Conservation (phyloP, 2,888 invertebrate species). For the Ligdia adustata region DNA sequence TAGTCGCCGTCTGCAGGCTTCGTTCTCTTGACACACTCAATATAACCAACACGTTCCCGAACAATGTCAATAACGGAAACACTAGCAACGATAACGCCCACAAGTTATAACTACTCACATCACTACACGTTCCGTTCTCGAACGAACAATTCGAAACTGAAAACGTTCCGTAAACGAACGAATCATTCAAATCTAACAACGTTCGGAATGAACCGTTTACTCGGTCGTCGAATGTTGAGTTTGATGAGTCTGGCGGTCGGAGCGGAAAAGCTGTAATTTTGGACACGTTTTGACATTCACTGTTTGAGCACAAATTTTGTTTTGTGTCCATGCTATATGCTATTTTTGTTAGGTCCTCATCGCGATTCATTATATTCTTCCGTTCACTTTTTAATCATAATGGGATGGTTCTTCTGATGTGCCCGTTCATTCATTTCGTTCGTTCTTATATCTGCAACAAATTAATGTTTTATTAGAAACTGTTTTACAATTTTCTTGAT, state of each 20-base stretch:
- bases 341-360: slow-evolving; percentile 24
- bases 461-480: slow-evolving; percentile 28
- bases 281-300: slow-evolving; percentile 54
- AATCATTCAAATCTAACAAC: slow-evolving; percentile 54
- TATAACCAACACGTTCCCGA: slow-evolving; percentile 98
- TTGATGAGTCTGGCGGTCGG: slow-evolving; percentile 49
- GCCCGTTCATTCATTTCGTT: slow-evolving; percentile 11
- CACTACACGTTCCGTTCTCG: slow-evolving; percentile 67
- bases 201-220: slow-evolving; percentile 48
- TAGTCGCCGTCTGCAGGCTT: slow-evolving; percentile 97
- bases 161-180: slow-evolving; percentile 50
- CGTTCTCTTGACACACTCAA: slow-evolving; percentile 96
- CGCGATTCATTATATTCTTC: slow-evolving; percentile 23
- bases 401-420: slow-evolving; percentile 9
- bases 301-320: slow-evolving; percentile 39
- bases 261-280: slow-evolving; percentile 51
- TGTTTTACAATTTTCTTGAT: slow-evolving; percentile 19
- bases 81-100: slow-evolving; percentile 95
- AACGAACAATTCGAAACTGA: slow-evolving; percentile 62
- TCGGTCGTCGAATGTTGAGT: slow-evolving; percentile 43
- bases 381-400: slow-evolving; percentile 3
- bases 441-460: slow-evolving; percentile 33
- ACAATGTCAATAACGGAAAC: slow-evolving; percentile 96
- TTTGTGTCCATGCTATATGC: slow-evolving; percentile 31
- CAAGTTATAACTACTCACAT: slow-evolving; percentile 86